Percentiles rank a stretch among this genome's conserved stretches.
Evolutionary conservation across 2,888 invertebrate genomes (phyloP).

Genomic region (Athrips mouffetella): DNA sequence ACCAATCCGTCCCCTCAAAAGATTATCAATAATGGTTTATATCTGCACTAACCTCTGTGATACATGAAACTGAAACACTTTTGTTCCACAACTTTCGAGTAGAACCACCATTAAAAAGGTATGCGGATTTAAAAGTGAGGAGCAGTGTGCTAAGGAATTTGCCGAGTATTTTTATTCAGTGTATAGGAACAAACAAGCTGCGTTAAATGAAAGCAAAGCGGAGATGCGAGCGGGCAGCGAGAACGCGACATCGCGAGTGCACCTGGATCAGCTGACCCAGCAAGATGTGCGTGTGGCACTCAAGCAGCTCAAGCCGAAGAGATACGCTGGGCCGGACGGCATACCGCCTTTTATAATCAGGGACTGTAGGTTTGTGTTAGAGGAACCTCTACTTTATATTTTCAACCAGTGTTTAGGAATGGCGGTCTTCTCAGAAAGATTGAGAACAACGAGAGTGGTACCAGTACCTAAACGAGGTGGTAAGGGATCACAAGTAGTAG

Average conservation of each 20-base stretch:
- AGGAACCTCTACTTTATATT: no score
- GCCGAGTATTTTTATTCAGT: constrained; percentile 17
- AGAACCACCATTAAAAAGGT: no score
- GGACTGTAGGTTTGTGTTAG: constrained; percentile 18
- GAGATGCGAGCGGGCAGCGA: neutral
- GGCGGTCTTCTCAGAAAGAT: no score
- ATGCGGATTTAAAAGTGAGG: neutral
- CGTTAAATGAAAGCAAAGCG: constrained; percentile 7
- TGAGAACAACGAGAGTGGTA: no score
- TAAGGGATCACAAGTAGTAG: no score
- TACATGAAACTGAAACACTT: no score
- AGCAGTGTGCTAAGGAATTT: constrained; percentile 14
- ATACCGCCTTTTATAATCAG: constrained; percentile 17
- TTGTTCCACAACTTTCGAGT: no score
- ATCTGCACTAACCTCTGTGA: no score
- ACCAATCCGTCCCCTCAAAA: no score
- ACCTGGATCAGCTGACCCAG: neutral
- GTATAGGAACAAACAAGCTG: constrained; percentile 7
- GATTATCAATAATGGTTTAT: no score
- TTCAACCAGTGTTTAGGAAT: no score
- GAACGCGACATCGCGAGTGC: constrained; percentile 15
- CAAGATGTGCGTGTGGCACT: constrained; percentile 8
- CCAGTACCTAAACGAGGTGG: no score
- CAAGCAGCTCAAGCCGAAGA: constrained; percentile 11
- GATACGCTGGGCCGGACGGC: constrained; percentile 19